phyloP scores from a whole-genome alignment of 2,797 vertebrate genomes.

The Lagothrix lagotricha region DNA sequence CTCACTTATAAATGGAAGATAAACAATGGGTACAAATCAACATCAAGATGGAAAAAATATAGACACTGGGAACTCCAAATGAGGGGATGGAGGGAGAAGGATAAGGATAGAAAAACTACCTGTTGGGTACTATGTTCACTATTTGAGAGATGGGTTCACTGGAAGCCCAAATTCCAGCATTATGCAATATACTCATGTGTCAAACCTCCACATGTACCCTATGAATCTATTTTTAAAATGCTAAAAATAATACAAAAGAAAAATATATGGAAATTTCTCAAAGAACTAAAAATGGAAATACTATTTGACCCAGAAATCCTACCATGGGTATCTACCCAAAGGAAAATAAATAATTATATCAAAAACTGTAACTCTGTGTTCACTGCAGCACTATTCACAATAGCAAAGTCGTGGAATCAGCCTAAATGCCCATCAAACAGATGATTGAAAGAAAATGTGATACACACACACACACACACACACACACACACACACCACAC shows the following conservation, averaged over 20 bases:
- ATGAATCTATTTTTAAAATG: background rate
- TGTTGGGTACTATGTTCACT: background rate
- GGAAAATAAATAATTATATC: background rate
- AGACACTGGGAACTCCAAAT: background rate
- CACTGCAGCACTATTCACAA: background rate
- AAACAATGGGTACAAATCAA: background rate
- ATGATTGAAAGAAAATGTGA: background rate
- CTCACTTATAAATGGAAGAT: background rate
- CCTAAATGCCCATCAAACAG: background rate
- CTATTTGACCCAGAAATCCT: background rate
- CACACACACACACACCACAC: too few relatives aligned
- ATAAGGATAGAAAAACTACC: background rate
- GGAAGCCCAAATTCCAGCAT: background rate
- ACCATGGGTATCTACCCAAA: background rate
- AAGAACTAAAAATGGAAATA: background rate
- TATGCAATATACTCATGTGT: background rate
- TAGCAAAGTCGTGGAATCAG: background rate
- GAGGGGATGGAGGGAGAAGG: background rate
- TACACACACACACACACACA: too few relatives aligned
- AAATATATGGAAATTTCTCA: background rate
- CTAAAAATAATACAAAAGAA: background rate
- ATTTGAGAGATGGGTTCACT: background rate
- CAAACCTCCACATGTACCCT: background rate
- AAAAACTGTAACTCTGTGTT: background rate
- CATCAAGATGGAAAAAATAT: background rate